Conservation (phyloP, 1,140 invertebrate genomes). For the Dreissena rostriformis region DNA sequence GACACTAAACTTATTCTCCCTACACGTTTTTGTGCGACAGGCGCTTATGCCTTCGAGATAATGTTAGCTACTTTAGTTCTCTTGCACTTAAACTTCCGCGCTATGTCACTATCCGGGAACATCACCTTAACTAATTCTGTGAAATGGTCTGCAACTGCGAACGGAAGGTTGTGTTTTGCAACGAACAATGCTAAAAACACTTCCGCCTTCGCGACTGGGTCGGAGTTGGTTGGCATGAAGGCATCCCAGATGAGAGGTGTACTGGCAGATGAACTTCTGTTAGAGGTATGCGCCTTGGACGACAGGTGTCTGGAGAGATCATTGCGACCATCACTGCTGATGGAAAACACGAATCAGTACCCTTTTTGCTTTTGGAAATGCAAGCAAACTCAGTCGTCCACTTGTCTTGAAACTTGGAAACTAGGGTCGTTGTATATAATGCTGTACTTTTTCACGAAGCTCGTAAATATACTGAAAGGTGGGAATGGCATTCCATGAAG, state of each 20-base stretch:
- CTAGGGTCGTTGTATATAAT: slow-evolving; percentile 46
- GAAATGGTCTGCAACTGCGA: slow-evolving; percentile 48
- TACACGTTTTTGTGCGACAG: neutral
- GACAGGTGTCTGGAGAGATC: no score
- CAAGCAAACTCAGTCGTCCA: no score
- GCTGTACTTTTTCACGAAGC: slow-evolving; percentile 41
- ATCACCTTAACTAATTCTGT: slow-evolving; percentile 34
- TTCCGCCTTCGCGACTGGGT: slow-evolving; percentile 18
- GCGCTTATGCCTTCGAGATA: slow-evolving; percentile 28
- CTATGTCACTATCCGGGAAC: slow-evolving; percentile 49
- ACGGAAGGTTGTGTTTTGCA: slow-evolving; percentile 42
- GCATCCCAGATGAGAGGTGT: no score
- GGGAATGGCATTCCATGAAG: no score
- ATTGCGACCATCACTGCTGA: neutral
- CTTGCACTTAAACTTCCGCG: slow-evolving; percentile 31
- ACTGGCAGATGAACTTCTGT: no score
- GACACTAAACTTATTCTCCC: neutral
- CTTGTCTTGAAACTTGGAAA: no score
- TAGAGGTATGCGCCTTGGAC: no score
- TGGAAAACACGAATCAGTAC: no score
- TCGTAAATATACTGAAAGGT: no score
- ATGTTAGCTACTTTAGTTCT: slow-evolving; percentile 55
- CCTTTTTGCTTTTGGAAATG: no score
- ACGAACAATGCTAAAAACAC: slow-evolving; percentile 30
- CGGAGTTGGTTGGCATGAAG: neutral